These are phyloP conservation scores for Scaptomyza graminum DNA, from an alignment of 1,140 invertebrate species.

Conservation along the genomic window DNA sequence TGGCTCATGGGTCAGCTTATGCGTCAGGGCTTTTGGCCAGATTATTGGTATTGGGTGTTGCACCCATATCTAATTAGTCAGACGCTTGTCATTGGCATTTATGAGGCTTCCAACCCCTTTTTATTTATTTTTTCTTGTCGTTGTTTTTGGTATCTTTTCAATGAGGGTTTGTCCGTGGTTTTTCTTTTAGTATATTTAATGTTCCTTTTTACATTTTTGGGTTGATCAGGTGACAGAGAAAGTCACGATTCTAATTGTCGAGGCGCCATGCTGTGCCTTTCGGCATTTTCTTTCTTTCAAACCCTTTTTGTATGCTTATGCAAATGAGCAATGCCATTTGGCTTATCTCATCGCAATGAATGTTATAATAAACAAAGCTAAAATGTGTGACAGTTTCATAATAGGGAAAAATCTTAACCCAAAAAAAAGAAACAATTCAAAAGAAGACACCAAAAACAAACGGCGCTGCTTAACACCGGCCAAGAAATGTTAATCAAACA, in stretches of 20 bases:
- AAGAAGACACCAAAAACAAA: conserved; percentile 8
- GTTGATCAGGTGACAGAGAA: conserved; percentile 40
- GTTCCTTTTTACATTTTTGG: conserved; percentile 27
- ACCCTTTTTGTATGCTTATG: conserved; percentile 37
- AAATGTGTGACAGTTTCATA: conserved; percentile 78
- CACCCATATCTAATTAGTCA: conserved; percentile 44
- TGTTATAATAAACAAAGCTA: conserved; percentile 66
- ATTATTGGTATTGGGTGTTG: background rate
- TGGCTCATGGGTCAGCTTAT: background rate
- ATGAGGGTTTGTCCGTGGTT: conserved; percentile 20
- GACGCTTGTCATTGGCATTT: conserved; percentile 41
- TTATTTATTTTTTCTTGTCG: no score
- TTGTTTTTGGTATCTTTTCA: conserved; percentile 4
- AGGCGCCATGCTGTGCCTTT: conserved; percentile 66
- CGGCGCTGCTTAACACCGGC: background rate
- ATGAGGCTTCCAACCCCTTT: conserved; percentile 44
- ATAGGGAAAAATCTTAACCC: conserved; percentile 51
- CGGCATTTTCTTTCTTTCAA: conserved; percentile 28
- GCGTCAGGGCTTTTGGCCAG: conserved; percentile 22
- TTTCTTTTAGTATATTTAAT: conserved; percentile 14
- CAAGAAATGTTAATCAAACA: conserved; percentile 75
- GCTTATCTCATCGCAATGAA: conserved; percentile 52
- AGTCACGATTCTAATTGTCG: conserved; percentile 63
- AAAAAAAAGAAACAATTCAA: conserved; percentile 22
- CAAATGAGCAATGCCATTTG: conserved; percentile 50